These are phyloP conservation scores for Temnopleurus reevesii DNA, from an alignment of 53 echinoderm and acorn worm species.

Conservation along the genomic window DNA sequence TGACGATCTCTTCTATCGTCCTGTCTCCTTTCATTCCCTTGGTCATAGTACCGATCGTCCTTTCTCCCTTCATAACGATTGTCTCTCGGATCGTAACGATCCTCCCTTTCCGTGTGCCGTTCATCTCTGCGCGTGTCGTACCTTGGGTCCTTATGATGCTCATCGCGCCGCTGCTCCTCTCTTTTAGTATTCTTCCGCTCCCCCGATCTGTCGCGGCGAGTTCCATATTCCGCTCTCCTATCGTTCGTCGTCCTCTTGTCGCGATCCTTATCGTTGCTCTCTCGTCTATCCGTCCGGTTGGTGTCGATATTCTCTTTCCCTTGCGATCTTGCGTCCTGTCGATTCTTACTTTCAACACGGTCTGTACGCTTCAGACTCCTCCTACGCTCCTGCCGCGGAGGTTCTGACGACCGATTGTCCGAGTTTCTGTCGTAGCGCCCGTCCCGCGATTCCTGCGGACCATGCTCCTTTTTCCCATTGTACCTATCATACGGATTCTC, in stretches of 20 bases:
- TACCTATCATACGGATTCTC: slow-evolving; percentile 61
- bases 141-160: slow-evolving; percentile 16
- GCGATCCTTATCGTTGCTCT: slow-evolving; percentile 27
- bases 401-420: slow-evolving; percentile 43
- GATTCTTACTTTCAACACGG: slow-evolving; percentile 58
- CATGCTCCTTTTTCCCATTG: slow-evolving; percentile 19
- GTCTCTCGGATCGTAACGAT: slow-evolving; percentile 1
- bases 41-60: slow-evolving; percentile 52
- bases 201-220: slow-evolving; percentile 15
- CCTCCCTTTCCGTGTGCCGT: slow-evolving; percentile 10
- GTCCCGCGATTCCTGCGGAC: slow-evolving; percentile 49
- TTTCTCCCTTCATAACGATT: not conserved
- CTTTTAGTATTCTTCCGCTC: slow-evolving; percentile 22
- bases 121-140: slow-evolving; percentile 46
- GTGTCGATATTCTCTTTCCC: slow-evolving; percentile 39
- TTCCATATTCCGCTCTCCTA: not conserved
- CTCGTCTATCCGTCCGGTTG: slow-evolving; percentile 40
- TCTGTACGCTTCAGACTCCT: slow-evolving; percentile 58
- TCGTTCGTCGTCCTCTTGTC: slow-evolving; percentile 44
- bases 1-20: slow-evolving; percentile 25
- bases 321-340: slow-evolving; percentile 36
- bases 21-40: not conserved
- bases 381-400: slow-evolving; percentile 33
- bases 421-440: slow-evolving; percentile 33
- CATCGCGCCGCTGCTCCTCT: slow-evolving; percentile 23